Percentiles rank a stretch among this genome's conserved stretches.
Evolutionary conservation across 1,140 invertebrate species (phyloP).

Genomic region (Saccostrea echinata): DNA sequence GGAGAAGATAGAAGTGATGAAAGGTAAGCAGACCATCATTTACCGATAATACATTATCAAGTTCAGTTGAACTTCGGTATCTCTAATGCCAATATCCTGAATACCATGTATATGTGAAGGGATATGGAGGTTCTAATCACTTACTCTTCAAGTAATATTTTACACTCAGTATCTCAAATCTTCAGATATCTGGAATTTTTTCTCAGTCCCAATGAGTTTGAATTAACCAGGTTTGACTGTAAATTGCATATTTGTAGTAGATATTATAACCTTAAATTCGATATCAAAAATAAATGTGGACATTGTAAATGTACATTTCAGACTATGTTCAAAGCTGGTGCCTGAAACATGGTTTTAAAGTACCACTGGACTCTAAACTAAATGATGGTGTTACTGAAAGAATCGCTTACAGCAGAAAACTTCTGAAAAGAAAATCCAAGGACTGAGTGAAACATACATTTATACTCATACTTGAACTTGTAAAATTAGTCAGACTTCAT

Average conservation of each 20-base stretch:
- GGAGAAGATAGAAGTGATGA: not conserved
- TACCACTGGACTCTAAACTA: not conserved
- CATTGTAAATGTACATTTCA: conserved; percentile 30
- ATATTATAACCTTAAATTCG: not conserved
- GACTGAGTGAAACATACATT: not conserved
- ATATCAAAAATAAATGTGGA: not conserved
- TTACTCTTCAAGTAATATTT: too few relatives aligned
- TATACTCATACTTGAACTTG: not conserved
- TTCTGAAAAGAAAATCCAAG: not conserved
- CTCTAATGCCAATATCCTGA: too few relatives aligned
- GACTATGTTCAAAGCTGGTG: conserved; percentile 16
- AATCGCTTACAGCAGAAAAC: conserved; percentile 24
- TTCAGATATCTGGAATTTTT: too few relatives aligned
- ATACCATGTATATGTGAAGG: too few relatives aligned
- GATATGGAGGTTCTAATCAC: too few relatives aligned
- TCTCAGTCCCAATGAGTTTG: too few relatives aligned
- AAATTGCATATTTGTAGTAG: not conserved
- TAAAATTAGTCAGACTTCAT: not conserved
- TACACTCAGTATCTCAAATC: too few relatives aligned
- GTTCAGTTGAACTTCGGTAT: not conserved
- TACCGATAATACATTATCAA: not conserved
- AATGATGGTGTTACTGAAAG: conserved; percentile 2
- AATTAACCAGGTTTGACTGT: too few relatives aligned
- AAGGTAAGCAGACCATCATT: not conserved
- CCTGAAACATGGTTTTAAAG: not conserved